Evolutionary conservation across 2,888 invertebrate species (phyloP), one percentile per base, ranked within the genome.

Genomic region (Apeira syringaria): DNA sequence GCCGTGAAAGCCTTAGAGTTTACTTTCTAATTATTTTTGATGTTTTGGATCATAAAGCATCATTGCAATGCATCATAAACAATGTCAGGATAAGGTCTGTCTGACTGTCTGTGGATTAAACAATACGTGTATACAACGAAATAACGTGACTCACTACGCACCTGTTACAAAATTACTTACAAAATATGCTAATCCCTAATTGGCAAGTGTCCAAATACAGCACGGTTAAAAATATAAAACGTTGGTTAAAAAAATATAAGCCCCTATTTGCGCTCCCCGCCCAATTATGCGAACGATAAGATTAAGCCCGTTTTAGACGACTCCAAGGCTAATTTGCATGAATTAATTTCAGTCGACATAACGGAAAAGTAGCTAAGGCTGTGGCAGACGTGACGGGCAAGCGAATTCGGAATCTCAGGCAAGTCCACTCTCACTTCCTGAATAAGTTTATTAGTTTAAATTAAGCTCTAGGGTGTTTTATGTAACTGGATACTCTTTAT

Each of bases 271-370:
- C 59, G 63, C 63, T 50, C 56, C 56, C 61, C 65, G 50, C 68
- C 64, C 65, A 78, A 80, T 80, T 78, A 78, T 68, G 63, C 61
- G 59, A 61, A 62, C 66, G 78, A 75, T 78, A 74, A 79, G 76
- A 79, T 75, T 77, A 78, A 69, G 64, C 64, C 65, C 69, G 65
- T 73, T 80, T 74, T 67, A 74, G 78, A 79, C 72, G 65, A 69
- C 70, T 71, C 62, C 56, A 58, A 60, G 55, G 52, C 62, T 69
- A 65, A 74, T 80, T 80, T 79, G 69, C 80, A 80, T 79, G 69
- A 79, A 79, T 79, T 80, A 78, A 78, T 80, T 80, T 77, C 52
- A 68, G 70, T 61, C 47, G 67, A 64, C 70, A 68, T 64, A 61
- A 68, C 73, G 66, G 32, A 69, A 77, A 73, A 67, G 65, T 68